Evolutionary conservation across 1,140 invertebrate species (phyloP).

Genomic region (Anastrepha obliqua): DNA sequence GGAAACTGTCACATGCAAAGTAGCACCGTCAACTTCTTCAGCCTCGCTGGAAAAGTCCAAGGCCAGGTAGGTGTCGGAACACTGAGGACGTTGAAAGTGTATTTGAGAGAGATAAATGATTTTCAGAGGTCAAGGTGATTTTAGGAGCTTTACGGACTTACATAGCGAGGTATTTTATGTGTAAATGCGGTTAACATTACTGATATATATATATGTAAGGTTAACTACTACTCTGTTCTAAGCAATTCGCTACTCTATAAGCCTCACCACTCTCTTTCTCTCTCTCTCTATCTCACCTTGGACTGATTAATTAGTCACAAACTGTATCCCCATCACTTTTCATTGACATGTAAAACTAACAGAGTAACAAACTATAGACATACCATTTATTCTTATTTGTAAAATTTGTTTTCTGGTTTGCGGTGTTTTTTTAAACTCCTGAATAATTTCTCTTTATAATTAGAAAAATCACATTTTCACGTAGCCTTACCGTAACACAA

Average conservation of each 20-base stretch:
- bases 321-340: no score
- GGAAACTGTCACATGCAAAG: constrained; percentile 64
- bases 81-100: background rate
- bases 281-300: no score
- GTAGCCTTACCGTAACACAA: constrained; percentile 61
- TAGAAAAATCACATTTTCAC: constrained; percentile 72
- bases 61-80: constrained; percentile 61
- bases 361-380: background rate
- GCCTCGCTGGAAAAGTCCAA: constrained; percentile 64
- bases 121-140: background rate
- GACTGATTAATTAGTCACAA: no score
- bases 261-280: no score
- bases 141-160: no score
- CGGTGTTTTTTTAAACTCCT: background rate
- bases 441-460: constrained; percentile 57
- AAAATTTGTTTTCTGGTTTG: background rate
- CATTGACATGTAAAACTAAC: background rate
- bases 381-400: background rate
- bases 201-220: no score
- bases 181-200: no score
- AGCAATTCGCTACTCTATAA: no score
- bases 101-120: background rate
- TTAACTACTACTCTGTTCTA: no score
- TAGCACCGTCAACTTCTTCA: constrained; percentile 60
- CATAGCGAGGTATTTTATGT: no score